Percentiles rank a stretch among this genome's conserved stretches.
These are phyloP conservation scores for Odontocerum albicorne DNA, from an alignment of 2,888 invertebrate genomes.

Conservation along the genomic window DNA sequence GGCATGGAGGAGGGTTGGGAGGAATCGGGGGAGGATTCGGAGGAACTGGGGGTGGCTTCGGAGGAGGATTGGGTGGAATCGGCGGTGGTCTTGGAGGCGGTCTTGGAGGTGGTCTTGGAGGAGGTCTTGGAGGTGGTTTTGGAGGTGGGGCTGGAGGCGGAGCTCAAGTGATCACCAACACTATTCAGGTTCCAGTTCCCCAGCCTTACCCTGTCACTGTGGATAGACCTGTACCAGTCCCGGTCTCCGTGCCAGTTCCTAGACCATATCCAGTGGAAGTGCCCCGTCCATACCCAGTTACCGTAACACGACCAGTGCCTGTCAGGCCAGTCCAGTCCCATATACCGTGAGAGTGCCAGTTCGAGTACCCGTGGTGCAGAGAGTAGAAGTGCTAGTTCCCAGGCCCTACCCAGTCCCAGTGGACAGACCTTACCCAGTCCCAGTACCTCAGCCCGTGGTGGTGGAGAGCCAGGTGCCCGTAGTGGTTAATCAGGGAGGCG, in stretches of 20 bases:
- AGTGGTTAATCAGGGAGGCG: constrained; percentile 28
- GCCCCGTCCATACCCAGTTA: constrained; percentile 25
- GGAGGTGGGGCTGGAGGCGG: constrained; percentile 11
- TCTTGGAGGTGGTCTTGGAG: constrained; percentile 1
- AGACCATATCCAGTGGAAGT: constrained; percentile 30
- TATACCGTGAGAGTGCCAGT: constrained; percentile 34
- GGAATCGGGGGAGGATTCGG: neutral
- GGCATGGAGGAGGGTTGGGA: constrained; percentile 4
- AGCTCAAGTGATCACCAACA: constrained; percentile 32
- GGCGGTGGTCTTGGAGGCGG: too few relatives aligned
- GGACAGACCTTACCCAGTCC: constrained; percentile 26
- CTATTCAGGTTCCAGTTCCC: constrained; percentile 52
- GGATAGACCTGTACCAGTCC: constrained; percentile 50
- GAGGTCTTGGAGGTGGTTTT: constrained; percentile 9
- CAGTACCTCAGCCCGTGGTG: constrained; percentile 31
- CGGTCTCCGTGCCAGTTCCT: constrained; percentile 47
- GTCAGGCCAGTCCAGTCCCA: constrained; percentile 31
- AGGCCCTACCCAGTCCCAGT: constrained; percentile 35
- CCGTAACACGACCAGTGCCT: constrained; percentile 27
- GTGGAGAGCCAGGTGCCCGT: constrained; percentile 32
- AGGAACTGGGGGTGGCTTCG: neutral
- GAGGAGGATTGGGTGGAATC: too few relatives aligned
- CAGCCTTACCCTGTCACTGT: constrained; percentile 55
- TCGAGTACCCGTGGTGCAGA: constrained; percentile 30
- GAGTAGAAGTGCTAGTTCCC: constrained; percentile 34